phyloP scores from a whole-genome alignment of 2,113 vertebrate genomes.

The Anarhynchus alexandrinus region DNA sequence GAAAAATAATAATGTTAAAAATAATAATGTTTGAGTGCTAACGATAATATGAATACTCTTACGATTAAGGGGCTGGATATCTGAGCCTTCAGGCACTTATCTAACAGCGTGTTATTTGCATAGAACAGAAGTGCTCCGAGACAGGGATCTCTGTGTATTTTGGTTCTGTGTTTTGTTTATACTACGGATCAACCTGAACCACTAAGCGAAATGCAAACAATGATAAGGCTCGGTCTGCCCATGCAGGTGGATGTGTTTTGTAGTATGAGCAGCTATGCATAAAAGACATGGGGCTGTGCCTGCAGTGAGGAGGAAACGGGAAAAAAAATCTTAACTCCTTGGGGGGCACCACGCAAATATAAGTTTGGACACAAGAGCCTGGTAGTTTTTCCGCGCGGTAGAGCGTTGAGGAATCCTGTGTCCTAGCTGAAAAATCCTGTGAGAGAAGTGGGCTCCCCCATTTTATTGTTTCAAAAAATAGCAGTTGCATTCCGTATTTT shows the following conservation, averaged over 20 bases:
- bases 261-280: neutral
- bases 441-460: neutral
- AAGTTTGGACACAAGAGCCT: neutral
- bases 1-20: neutral
- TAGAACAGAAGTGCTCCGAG: neutral
- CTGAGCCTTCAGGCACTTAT: neutral
- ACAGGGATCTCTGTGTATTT: neutral
- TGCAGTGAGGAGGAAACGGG: neutral
- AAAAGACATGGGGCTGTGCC: neutral
- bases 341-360: accelerated
- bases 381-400: accelerated
- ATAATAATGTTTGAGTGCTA: neutral
- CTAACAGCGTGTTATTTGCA: neutral
- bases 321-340: neutral
- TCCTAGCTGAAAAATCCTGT: neutral
- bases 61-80: neutral
- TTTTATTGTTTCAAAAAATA: neutral
- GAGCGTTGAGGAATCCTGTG: neutral
- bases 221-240: accelerated
- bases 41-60: neutral
- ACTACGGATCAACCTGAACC: neutral
- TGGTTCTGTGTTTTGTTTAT: neutral
- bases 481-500: neutral
- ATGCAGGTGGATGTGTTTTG: neutral
- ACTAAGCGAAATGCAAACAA: neutral